Evolutionary conservation across 2,797 vertebrate genomes (phyloP), one percentile per base, ranked within the genome.

Genomic region (Helostoma temminkii): DNA sequence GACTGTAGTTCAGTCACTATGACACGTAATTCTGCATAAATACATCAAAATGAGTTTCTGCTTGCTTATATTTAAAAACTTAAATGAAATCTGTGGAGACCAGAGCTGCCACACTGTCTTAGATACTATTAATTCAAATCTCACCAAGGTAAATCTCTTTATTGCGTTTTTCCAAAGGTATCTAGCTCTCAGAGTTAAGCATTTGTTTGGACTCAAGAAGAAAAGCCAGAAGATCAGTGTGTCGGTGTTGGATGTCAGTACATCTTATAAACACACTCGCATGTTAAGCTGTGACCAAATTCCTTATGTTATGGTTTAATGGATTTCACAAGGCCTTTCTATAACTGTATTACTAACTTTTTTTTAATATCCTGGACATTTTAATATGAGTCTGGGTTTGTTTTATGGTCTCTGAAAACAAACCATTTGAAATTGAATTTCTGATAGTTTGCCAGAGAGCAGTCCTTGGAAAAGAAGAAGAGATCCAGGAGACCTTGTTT

Each of bases 401-500:
- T 34, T 21, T 45, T 68, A 9, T 14, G 49, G 24, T 42, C 37
- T 68, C 34, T 11, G 52, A 76, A 83, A 63, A 63, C 46, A 73
- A 73, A 57, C 6, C 9, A 53, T 65, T 57, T 65, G 12, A 9
- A 57, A 15, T 45, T 52, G 30, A 53, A 19, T 74, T 66, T 30
- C 59, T 54, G 34, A 72, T 25, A n/a, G 24, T 68, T 53, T 76
- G 53, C 62, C 74, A 71, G 48, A 57, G 65, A 50, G 19, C 0
- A 16, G 28, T 34, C 55, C 49, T 52, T 30, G 30, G 69, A 67
- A 79, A 69, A 55, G 7, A 22, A 66, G 49, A 18, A 42, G 12
- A 53, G 66, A 68, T 58, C 26, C 54, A 64, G 45, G 19, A 61
- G 57, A 43, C 36, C 81, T 73, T 77, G 65, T 79, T 78, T 83